These are phyloP conservation scores for Procavia capensis DNA, from an alignment of 2,113 vertebrate genomes.

Conservation along the genomic window DNA sequence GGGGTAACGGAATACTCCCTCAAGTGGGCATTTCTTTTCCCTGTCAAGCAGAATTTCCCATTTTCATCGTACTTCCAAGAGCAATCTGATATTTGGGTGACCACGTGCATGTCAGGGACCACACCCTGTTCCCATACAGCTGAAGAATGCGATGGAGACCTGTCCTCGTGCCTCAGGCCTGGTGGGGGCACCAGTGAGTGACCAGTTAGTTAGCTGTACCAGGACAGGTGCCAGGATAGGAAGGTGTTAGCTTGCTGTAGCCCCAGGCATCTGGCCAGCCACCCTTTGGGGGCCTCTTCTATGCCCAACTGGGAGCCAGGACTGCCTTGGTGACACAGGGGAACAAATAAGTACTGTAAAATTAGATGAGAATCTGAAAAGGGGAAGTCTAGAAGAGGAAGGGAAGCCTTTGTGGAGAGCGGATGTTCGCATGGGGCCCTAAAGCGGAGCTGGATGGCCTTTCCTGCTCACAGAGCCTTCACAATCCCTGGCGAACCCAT, in stretches of 20 bases:
- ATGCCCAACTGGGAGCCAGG: neutral
- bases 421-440: neutral
- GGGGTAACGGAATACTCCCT: neutral
- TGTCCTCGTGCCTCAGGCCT: no score
- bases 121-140: neutral
- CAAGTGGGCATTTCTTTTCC: neutral
- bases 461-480: rapidly evolving
- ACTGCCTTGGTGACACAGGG: rapidly evolving
- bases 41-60: neutral
- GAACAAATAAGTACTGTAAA: neutral
- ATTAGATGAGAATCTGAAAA: neutral
- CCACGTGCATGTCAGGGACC: neutral
- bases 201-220: rapidly evolving
- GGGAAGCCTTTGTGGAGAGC: neutral
- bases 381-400: constrained; percentile 50
- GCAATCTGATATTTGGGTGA: rapidly evolving
- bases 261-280: no score
- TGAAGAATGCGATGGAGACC: neutral
- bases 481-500: neutral
- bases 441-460: rapidly evolving
- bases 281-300: neutral
- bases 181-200: rapidly evolving
- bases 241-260: neutral
- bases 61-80: rapidly evolving
- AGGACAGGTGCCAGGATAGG: neutral